phyloP scores from a whole-genome alignment of 2,888 invertebrate species.

The Boloria selene region DNA sequence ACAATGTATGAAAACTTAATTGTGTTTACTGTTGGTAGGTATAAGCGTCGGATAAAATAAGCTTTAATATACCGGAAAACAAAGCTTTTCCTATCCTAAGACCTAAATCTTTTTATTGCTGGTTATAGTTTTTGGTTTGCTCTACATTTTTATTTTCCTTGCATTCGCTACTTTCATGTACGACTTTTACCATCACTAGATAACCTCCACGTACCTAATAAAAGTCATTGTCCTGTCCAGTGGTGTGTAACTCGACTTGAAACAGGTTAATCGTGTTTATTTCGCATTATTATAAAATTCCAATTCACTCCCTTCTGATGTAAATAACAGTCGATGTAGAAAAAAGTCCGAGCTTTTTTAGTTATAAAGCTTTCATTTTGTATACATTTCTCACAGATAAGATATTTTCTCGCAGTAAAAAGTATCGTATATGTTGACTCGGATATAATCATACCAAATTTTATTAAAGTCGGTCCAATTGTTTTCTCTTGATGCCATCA shows the following conservation, averaged over 20 bases:
- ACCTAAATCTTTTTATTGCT: neutral
- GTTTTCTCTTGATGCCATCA: too few species aligned
- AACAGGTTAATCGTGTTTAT: slow-evolving; percentile 70
- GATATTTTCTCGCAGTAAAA: too few species aligned
- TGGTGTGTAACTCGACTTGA: slow-evolving; percentile 61
- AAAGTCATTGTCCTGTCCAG: slow-evolving; percentile 73
- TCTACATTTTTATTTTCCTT: neutral
- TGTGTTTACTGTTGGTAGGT: too few species aligned
- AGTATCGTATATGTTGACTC: too few species aligned
- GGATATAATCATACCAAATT: too few species aligned
- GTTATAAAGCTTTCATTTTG: neutral
- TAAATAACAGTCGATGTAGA: neutral
- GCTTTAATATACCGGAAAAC: too few species aligned
- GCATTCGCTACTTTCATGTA: neutral
- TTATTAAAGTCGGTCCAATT: too few species aligned
- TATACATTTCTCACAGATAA: too few species aligned
- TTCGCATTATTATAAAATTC: slow-evolving; percentile 77
- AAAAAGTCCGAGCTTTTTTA: neutral
- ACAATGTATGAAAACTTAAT: too few species aligned
- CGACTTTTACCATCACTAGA: slow-evolving; percentile 4
- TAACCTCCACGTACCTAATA: slow-evolving; percentile 22
- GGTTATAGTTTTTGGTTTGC: neutral
- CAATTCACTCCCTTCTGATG: slow-evolving; percentile 39
- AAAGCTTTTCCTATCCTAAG: neutral
- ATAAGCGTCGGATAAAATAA: too few species aligned